These are phyloP conservation scores for Sinocyclocheilus rhinocerous DNA, from an alignment of 2,113 vertebrate species.

Conservation along the genomic window DNA sequence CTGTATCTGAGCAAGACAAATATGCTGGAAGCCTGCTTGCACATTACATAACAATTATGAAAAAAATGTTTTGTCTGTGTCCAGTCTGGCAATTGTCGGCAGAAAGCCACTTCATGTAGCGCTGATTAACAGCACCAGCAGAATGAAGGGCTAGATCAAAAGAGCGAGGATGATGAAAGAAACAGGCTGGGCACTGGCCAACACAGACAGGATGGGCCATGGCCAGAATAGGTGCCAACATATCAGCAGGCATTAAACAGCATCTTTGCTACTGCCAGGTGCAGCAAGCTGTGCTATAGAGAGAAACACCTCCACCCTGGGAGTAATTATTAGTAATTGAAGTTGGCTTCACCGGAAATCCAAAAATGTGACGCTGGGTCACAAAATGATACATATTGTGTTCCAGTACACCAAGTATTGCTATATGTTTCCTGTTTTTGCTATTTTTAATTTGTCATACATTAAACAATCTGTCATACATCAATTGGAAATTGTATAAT, in stretches of 20 bases:
- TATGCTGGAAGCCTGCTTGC: slow-evolving; percentile 36
- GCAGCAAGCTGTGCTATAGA: slow-evolving; percentile 36
- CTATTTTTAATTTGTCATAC: slow-evolving; percentile 64
- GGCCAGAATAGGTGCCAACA: slow-evolving; percentile 40
- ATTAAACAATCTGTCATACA: slow-evolving; percentile 2
- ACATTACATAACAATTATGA: slow-evolving; percentile 41
- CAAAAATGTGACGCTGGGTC: neutral
- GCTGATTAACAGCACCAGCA: slow-evolving; percentile 34
- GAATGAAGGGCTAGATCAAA: slow-evolving; percentile 34
- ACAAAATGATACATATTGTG: slow-evolving; percentile 80
- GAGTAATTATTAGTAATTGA: neutral
- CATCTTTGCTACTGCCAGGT: slow-evolving; percentile 38
- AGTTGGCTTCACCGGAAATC: slow-evolving; percentile 46
- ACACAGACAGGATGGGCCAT: slow-evolving; percentile 25
- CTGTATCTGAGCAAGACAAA: slow-evolving; percentile 38
- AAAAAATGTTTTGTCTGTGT: slow-evolving; percentile 11
- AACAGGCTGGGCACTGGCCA: slow-evolving; percentile 11
- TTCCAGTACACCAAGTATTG: slow-evolving; percentile 86
- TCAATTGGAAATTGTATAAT: no score
- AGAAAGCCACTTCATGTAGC: slow-evolving; percentile 51
- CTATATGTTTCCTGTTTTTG: slow-evolving; percentile 51
- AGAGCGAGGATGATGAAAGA: slow-evolving; percentile 23
- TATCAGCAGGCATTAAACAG: slow-evolving; percentile 53
- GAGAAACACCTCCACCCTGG: slow-evolving; percentile 40
- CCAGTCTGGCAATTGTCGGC: slow-evolving; percentile 47